Evolutionary conservation across 2,113 vertebrate genomes (phyloP), one percentile per base, ranked within the genome.

Genomic region (Morone saxatilis): DNA sequence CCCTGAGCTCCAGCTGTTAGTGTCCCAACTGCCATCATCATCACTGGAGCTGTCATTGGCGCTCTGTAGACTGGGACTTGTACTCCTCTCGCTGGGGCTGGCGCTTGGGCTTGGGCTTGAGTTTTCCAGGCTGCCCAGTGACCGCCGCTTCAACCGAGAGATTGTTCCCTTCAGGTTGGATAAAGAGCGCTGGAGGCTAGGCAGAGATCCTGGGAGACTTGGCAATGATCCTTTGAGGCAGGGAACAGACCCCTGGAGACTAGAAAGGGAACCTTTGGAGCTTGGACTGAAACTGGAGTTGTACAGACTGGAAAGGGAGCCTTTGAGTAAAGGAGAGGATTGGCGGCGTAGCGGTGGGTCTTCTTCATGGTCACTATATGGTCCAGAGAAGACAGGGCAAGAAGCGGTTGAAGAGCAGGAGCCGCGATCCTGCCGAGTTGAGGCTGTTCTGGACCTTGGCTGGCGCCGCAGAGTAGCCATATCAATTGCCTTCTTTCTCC

Each of bases 21-120:
- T 96, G 80, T 96, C 94, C 93, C 94, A 95, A 83, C 95, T 96
- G 84, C 94, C 93, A 81, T 96, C 95, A 40, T 95, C 96, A 84
- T 93, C 94, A 7, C 95, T 94, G 38, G 95, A 95, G 86, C 95
- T 95, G 48, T 81, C 90, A 22, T 86, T 94, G 19, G 71, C 86
- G 4, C 94, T 93, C 25, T 76, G 87, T n/a, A 90, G 71, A 68
- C 60, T 88, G 14, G 89, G 89, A 53, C 93, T 94, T 47, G 82
- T 85, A 59, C 92, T 93, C 43, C 86, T 76, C 31, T 94, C 89
- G 45, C 77, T 94, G 17, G 67, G 80, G 5, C 45, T 85, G 1
- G 83, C 81, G 56, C 86, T 83, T 7, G 45, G 45, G 4, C 45
- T 85, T 31, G 31, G 45, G 2, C 19, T 60, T 20, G 89, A 69